Evolutionary conservation across 2,113 vertebrate genomes (phyloP).

Genomic region (Nothobranchius kuhntae): DNA sequence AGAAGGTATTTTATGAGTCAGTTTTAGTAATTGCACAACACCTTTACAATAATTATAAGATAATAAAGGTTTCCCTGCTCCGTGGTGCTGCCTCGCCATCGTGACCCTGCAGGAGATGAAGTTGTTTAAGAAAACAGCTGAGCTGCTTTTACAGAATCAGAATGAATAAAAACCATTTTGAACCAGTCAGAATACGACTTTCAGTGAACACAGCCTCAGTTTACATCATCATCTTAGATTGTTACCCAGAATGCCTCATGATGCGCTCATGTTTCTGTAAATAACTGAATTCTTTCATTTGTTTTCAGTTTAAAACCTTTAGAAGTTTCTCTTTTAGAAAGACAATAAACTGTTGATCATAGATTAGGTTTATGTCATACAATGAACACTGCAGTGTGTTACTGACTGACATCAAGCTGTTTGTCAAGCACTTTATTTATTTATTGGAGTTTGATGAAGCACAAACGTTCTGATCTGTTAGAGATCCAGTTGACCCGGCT

Average conservation of each 20-base stretch:
- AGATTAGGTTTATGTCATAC: constrained; percentile 42
- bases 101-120: not conserved
- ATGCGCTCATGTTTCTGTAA: constrained; percentile 61
- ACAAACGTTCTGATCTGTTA: constrained; percentile 31
- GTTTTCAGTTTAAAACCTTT: constrained; percentile 53
- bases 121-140: not conserved
- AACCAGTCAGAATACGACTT: not conserved
- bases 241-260: constrained; percentile 27
- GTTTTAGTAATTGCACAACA: too few relatives aligned
- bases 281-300: constrained; percentile 50
- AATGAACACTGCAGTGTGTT: constrained; percentile 54
- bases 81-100: constrained; percentile 14
- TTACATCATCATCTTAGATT: not conserved
- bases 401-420: constrained; percentile 61
- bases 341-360: constrained; percentile 59
- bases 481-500: not conserved
- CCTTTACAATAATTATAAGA: too few relatives aligned
- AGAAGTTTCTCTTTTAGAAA: constrained; percentile 55
- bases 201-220: constrained; percentile 6
- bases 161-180: not conserved
- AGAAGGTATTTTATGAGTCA: too few relatives aligned
- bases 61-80: not conserved
- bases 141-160: not conserved
- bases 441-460: constrained; percentile 74
- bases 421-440: constrained; percentile 81